Percentiles rank a stretch among this genome's conserved stretches.
Conservation (phyloP, 2,113 vertebrate genomes). For the Panthera leo region DNA sequence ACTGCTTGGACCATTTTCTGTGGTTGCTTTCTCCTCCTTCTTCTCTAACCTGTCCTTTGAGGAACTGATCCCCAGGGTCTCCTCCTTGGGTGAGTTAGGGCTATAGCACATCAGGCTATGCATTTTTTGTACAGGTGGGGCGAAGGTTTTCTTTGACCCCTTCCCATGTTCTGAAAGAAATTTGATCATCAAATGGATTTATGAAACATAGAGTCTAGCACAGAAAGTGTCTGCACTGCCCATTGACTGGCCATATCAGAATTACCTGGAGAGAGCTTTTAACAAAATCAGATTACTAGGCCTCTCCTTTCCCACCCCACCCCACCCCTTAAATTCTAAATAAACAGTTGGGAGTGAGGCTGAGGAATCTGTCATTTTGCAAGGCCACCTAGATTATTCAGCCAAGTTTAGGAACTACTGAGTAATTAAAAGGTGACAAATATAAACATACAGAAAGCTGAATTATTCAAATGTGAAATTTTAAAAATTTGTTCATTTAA, state of each 20-base stretch:
- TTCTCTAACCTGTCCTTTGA: conserved; percentile 16
- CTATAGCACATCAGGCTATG: not conserved
- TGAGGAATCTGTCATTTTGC: conserved; percentile 30
- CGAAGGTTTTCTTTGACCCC: conserved; percentile 64
- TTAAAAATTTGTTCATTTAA: conserved; percentile 28
- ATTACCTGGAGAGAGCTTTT: not conserved
- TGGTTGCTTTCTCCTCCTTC: conserved; percentile 38
- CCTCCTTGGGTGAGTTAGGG: not conserved
- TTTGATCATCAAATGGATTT: conserved; percentile 22
- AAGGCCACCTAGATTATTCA: conserved; percentile 48
- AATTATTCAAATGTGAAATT: conserved; percentile 51
- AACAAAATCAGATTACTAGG: conserved; percentile 43
- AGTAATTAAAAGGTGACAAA: conserved; percentile 45
- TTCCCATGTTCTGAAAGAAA: conserved; percentile 75
- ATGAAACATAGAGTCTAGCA: conserved; percentile 27
- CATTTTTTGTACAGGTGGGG: conserved; percentile 58
- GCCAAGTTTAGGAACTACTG: not conserved
- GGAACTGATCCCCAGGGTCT: not conserved
- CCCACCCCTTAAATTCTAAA: not conserved
- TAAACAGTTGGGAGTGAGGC: not conserved
- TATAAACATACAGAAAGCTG: not conserved
- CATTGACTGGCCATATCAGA: not conserved
- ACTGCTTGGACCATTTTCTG: not conserved
- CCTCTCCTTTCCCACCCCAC: not conserved
- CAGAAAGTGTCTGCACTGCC: not conserved